A percentile compares a stretch with the other conserved stretches of the same genome.
Evolutionary conservation across 1,140 invertebrate species (phyloP).

Genomic region (Drosophila virilis): DNA sequence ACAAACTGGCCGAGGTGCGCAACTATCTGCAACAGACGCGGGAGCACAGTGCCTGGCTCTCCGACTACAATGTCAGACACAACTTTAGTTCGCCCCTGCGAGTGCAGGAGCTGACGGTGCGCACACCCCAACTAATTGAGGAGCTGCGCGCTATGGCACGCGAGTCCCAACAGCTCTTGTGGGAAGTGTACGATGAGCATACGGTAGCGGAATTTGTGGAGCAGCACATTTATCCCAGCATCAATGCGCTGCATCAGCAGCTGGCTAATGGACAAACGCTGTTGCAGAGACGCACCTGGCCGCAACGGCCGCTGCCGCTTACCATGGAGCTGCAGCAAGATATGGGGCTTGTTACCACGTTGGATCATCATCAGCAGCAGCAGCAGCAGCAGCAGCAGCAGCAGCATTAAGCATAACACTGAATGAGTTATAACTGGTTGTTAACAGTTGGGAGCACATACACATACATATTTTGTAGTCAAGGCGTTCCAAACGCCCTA

Average conservation of each 20-base stretch:
- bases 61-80: slow-evolving; percentile 91
- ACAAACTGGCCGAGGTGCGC: slow-evolving; percentile 85
- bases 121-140: slow-evolving; percentile 88
- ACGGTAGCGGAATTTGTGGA: slow-evolving; percentile 92
- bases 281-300: slow-evolving; percentile 80
- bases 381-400: slow-evolving; percentile 5
- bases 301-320: slow-evolving; percentile 80
- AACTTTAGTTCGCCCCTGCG: slow-evolving; percentile 90
- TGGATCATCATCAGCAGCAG: slow-evolving; percentile 3
- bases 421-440: slow-evolving; percentile 8
- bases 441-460: slow-evolving; percentile 13
- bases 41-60: slow-evolving; percentile 88
- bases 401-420: slow-evolving; percentile 22
- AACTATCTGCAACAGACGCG: slow-evolving; percentile 83
- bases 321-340: slow-evolving; percentile 56
- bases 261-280: slow-evolving; percentile 83
- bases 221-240: slow-evolving; percentile 85
- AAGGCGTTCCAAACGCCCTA: slow-evolving; percentile 64
- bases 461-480: slow-evolving; percentile 34
- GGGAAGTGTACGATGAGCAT: slow-evolving; percentile 88
- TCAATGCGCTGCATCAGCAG: slow-evolving; percentile 84
- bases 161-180: slow-evolving; percentile 87
- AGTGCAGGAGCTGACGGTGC: slow-evolving; percentile 88
- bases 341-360: slow-evolving; percentile 55
- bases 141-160: slow-evolving; percentile 87